Conservation (phyloP, 2,797 vertebrate species). For the Paratrypauchen microcephalus region DNA sequence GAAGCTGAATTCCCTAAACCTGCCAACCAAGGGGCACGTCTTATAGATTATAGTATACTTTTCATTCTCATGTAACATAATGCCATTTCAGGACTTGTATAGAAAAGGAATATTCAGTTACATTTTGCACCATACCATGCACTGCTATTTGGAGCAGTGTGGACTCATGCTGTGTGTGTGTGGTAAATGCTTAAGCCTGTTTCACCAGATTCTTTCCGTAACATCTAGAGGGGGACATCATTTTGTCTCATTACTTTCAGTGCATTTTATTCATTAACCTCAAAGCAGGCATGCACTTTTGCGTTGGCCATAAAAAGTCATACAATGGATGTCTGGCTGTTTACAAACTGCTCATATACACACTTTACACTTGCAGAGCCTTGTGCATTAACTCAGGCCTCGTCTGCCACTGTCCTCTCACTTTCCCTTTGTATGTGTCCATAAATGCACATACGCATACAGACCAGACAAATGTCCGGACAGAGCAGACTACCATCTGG, state of each 20-base stretch:
- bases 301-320: conserved; percentile 37
- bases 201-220: background rate
- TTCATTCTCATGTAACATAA: background rate
- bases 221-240: background rate
- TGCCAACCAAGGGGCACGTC: conserved; percentile 18
- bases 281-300: conserved; percentile 11
- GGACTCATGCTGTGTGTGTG: background rate
- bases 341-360: conserved; percentile 20
- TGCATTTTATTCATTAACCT: conserved; percentile 49
- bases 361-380: background rate
- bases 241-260: conserved; percentile 17
- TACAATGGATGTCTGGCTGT: conserved; percentile 15
- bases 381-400: conserved; percentile 14
- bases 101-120: background rate
- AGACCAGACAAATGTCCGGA: conserved; percentile 74
- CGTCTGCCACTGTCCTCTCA: conserved; percentile 33
- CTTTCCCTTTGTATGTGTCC: conserved; percentile 53
- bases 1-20: conserved; percentile 6
- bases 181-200: background rate
- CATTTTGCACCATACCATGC: background rate
- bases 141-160: background rate
- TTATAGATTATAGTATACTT: background rate
- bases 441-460: conserved; percentile 46
- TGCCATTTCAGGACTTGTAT: background rate
- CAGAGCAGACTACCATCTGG: conserved; percentile 79